phyloP scores from a whole-genome alignment of 2,113 vertebrate genomes.

The Seriola aureovittata region DNA sequence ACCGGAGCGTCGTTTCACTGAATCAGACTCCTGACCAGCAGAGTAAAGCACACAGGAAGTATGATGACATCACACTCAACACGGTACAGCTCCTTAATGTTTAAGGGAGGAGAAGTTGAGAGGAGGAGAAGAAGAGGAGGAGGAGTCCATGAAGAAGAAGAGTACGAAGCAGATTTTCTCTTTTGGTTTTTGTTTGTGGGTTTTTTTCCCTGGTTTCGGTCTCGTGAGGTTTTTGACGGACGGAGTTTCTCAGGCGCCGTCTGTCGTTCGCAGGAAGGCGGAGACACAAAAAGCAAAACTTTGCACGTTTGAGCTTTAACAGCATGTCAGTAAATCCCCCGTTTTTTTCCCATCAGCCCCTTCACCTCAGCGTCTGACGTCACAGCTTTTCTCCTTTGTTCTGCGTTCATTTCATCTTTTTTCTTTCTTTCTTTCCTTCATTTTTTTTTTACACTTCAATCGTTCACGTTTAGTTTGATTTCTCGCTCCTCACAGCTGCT shows the following conservation, averaged over 20 bases:
- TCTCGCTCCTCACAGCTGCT: constrained; percentile 51
- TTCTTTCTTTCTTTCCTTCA: neutral
- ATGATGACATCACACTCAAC: constrained; percentile 73
- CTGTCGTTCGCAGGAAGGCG: constrained; percentile 81
- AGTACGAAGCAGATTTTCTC: constrained; percentile 50
- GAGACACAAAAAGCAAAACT: constrained; percentile 87
- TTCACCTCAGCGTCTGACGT: constrained; percentile 44
- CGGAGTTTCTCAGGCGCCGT: constrained; percentile 68
- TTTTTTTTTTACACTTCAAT: constrained; percentile 32
- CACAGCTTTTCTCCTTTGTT: constrained; percentile 39
- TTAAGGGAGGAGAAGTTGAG: constrained; percentile 84
- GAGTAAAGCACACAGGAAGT: constrained; percentile 81
- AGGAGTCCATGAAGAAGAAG: constrained; percentile 74
- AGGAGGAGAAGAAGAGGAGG: constrained; percentile 14
- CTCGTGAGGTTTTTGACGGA: constrained; percentile 60
- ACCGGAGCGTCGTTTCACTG: neutral
- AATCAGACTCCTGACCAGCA: constrained; percentile 80
- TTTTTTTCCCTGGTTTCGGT: constrained; percentile 76
- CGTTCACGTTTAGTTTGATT: neutral
- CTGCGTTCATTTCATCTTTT: constrained; percentile 21
- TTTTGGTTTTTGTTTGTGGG: constrained; percentile 34
- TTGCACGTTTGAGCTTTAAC: constrained; percentile 92
- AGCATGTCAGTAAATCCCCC: constrained; percentile 89
- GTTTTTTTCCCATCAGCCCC: constrained; percentile 79
- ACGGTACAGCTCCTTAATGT: constrained; percentile 88